A percentile compares a stretch with the other conserved stretches of the same genome.
Conservation (phyloP, 2,888 invertebrate species). For the Mactromeris polynyma region DNA sequence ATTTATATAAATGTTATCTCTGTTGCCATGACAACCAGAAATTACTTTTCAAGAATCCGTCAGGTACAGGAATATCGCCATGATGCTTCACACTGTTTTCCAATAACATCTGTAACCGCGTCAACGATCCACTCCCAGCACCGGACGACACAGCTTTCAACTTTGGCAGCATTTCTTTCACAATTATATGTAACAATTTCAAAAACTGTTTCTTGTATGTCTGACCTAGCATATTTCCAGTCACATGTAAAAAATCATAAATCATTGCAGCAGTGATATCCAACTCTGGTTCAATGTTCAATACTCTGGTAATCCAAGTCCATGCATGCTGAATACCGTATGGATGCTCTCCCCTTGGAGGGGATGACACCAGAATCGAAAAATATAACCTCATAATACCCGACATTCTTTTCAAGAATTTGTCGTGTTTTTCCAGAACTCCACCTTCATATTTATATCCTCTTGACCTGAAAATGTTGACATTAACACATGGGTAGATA, state of each 20-base stretch:
- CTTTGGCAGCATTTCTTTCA: slow-evolving; percentile 91
- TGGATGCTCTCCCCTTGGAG: slow-evolving; percentile 91
- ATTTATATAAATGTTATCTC: too few species aligned
- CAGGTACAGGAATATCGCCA: slow-evolving; percentile 91
- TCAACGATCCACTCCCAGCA: slow-evolving; percentile 94
- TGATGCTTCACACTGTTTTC: slow-evolving; percentile 90
- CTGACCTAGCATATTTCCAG: slow-evolving; percentile 91
- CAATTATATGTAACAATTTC: slow-evolving; percentile 92
- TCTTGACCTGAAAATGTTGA: slow-evolving; percentile 86
- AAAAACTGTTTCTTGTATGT: slow-evolving; percentile 93
- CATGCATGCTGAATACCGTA: slow-evolving; percentile 92
- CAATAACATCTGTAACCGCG: slow-evolving; percentile 92
- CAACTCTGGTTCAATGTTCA: slow-evolving; percentile 92
- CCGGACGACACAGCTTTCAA: slow-evolving; percentile 91
- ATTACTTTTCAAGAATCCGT: slow-evolving; percentile 90
- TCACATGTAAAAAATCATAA: slow-evolving; percentile 93
- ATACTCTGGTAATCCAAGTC: slow-evolving; percentile 93
- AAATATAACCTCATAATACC: slow-evolving; percentile 94
- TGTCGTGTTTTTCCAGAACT: slow-evolving; percentile 93
- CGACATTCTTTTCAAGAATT: slow-evolving; percentile 94
- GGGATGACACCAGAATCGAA: slow-evolving; percentile 92
- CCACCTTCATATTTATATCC: slow-evolving; percentile 91
- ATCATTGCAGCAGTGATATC: slow-evolving; percentile 95
- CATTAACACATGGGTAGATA: too few species aligned
- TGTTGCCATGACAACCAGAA: too few species aligned